phyloP scores from a whole-genome alignment of 1,140 invertebrate genomes.

The Philopotamus ludificatus region DNA sequence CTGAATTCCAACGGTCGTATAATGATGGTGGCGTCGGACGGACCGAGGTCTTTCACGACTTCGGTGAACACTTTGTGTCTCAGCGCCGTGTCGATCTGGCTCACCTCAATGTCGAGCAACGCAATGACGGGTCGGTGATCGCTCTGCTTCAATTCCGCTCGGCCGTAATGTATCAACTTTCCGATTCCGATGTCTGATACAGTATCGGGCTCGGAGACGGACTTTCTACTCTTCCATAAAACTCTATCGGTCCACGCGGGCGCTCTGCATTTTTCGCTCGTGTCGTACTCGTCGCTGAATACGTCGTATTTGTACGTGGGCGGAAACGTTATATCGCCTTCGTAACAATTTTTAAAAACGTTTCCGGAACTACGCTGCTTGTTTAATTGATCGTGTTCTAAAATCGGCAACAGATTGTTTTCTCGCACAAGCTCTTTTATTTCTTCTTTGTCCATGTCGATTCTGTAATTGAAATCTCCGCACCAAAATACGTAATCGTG shows the following conservation, averaged over 20 bases:
- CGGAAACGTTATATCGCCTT: conserved; percentile 89
- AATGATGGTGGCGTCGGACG: conserved; percentile 93
- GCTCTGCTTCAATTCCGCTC: conserved; percentile 94
- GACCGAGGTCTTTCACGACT: conserved; percentile 83
- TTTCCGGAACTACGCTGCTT: conserved; percentile 77
- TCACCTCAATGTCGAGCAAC: conserved; percentile 84
- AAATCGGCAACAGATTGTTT: conserved; percentile 75
- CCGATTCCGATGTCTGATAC: conserved; percentile 70
- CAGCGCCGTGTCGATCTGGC: conserved; percentile 72
- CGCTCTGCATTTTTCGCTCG: conserved; percentile 94
- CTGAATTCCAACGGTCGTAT: conserved; percentile 61
- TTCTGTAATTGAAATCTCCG: conserved; percentile 99
- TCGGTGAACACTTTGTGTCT: conserved; percentile 77
- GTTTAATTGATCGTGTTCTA: conserved; percentile 88
- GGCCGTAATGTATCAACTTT: conserved; percentile 84
- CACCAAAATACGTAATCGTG: conserved; percentile 99
- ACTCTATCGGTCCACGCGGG: conserved; percentile 98
- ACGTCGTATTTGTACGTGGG: conserved; percentile 99
- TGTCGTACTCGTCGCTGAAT: conserved; percentile 99
- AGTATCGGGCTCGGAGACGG: conserved; percentile 65
- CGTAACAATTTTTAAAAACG: conserved; percentile 93
- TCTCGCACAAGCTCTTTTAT: conserved; percentile 81
- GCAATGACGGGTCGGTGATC: conserved; percentile 95
- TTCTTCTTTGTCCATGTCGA: conserved; percentile 94
- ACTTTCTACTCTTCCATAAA: conserved; percentile 81